Evolutionary conservation across 2,888 invertebrate species (phyloP).

Genomic region (Nineta flava): DNA sequence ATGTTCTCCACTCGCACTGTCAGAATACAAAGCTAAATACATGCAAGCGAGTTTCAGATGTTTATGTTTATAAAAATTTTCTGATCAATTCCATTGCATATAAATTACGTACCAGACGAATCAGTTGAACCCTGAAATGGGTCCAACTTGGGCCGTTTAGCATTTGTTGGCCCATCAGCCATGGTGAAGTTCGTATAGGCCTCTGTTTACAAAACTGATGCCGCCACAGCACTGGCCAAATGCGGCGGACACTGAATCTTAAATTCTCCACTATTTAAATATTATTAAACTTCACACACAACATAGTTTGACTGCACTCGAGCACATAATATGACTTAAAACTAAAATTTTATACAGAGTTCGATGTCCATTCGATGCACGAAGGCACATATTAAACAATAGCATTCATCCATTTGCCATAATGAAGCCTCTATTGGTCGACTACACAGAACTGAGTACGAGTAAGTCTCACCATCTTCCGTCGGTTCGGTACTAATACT

Average conservation of each 20-base stretch:
- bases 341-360: conserved; percentile 50
- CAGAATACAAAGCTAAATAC: neutral
- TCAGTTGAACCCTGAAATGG: conserved; percentile 69
- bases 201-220: conserved; percentile 50
- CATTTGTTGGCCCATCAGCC: conserved; percentile 93
- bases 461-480: conserved; percentile 59
- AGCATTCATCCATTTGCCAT: conserved; percentile 65
- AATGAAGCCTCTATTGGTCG: conserved; percentile 55
- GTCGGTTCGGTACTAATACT: conserved; percentile 40
- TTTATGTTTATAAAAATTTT: neutral
- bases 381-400: conserved; percentile 60
- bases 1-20: neutral
- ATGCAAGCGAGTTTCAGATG: neutral
- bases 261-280: conserved; percentile 28
- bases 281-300: conserved; percentile 27
- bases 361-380: conserved; percentile 53
- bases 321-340: conserved; percentile 26
- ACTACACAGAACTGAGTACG: conserved; percentile 29
- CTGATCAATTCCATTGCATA: neutral
- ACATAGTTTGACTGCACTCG: conserved; percentile 28
- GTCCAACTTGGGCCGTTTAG: conserved; percentile 86
- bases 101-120: conserved; percentile 51
- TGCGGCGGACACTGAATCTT: conserved; percentile 26
- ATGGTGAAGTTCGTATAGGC: conserved; percentile 31
- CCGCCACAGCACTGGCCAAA: conserved; percentile 23